Evolutionary conservation across 2,888 invertebrate species (phyloP).

Genomic region (Trichogramma evanescens): DNA sequence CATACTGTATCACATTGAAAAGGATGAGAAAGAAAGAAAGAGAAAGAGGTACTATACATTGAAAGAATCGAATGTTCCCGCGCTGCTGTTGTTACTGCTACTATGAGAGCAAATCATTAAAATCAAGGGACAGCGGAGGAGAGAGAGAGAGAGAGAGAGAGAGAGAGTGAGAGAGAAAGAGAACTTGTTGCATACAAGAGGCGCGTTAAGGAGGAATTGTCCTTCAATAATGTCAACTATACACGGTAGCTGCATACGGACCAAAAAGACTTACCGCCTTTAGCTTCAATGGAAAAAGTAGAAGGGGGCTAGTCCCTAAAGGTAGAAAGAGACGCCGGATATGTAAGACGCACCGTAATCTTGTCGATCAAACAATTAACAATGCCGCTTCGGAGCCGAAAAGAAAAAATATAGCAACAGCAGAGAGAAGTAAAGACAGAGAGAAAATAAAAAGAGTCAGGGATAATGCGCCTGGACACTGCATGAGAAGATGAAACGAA

Average conservation of each 20-base stretch:
- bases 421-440: slow-evolving; percentile 25
- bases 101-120: slow-evolving; percentile 11
- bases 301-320: too few species aligned
- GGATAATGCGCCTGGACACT: slow-evolving; percentile 24
- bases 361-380: slow-evolving; percentile 49
- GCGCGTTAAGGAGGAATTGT: slow-evolving; percentile 11
- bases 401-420: slow-evolving; percentile 15
- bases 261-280: slow-evolving; percentile 22
- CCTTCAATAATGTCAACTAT: slow-evolving; percentile 22
- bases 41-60: background rate
- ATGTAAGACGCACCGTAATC: slow-evolving; percentile 46
- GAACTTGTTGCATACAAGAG: background rate
- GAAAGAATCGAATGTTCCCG: too few species aligned
- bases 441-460: slow-evolving; percentile 24
- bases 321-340: slow-evolving; percentile 32
- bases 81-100: background rate
- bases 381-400: slow-evolving; percentile 32
- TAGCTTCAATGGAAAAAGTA: too few species aligned
- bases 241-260: background rate
- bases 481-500: slow-evolving; percentile 30
- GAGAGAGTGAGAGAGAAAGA: background rate
- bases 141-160: background rate
- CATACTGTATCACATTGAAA: too few species aligned
- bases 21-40: background rate
- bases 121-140: slow-evolving; percentile 1